A percentile compares a stretch with the other conserved stretches of the same genome.
phyloP scores from a whole-genome alignment of 2,797 vertebrate species.

The Pristis pectinata region DNA sequence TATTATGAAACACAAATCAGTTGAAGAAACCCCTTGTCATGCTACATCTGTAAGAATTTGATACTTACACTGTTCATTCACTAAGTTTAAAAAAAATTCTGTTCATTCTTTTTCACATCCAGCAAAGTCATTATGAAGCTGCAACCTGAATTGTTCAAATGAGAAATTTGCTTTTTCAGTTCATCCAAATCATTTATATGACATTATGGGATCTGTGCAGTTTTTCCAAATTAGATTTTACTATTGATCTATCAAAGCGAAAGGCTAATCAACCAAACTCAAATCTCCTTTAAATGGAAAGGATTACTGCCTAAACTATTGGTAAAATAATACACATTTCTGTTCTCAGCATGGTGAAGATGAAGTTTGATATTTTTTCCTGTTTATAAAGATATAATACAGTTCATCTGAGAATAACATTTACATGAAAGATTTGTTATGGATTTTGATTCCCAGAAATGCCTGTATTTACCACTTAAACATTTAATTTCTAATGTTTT shows the following conservation, averaged over 20 bases:
- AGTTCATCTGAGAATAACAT: not conserved
- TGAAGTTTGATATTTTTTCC: not conserved
- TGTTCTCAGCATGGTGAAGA: not conserved
- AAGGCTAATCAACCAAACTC: not conserved
- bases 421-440: not conserved
- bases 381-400: not conserved
- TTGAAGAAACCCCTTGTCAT: not conserved
- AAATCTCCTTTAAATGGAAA: not conserved
- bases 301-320: not conserved
- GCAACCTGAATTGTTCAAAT: not conserved
- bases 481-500: not conserved
- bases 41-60: too few species aligned
- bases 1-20: not conserved
- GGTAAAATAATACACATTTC: slow-evolving; percentile 9
- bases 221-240: not conserved
- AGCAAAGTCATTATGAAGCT: not conserved
- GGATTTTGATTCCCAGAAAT: not conserved
- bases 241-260: not conserved
- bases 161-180: not conserved
- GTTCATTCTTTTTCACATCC: not conserved
- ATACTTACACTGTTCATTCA: not conserved
- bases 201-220: not conserved
- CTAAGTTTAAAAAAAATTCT: not conserved
- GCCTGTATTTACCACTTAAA: not conserved
- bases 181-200: not conserved